phyloP scores from a whole-genome alignment of 1,140 invertebrate genomes.

The Cydia amplana region DNA sequence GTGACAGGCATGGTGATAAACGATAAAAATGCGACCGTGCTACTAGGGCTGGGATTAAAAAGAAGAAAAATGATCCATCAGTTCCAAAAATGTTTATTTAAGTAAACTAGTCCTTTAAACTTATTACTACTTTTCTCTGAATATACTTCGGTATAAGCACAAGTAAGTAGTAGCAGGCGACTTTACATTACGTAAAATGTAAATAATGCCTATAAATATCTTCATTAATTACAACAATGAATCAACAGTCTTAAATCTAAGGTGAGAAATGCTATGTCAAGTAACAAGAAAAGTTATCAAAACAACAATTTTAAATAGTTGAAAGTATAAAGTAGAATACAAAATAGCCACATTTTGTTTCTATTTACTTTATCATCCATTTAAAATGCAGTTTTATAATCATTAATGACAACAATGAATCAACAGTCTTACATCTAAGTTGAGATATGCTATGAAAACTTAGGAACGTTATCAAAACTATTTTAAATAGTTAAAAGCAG shows the following conservation, averaged over 20 bases:
- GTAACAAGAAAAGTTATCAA: background rate
- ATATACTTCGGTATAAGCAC: conserved; percentile 67
- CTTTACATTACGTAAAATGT: conserved; percentile 59
- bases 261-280: background rate
- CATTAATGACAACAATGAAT: background rate
- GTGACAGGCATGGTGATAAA: no score
- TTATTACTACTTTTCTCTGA: conserved; percentile 56
- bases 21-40: no score
- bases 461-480: background rate
- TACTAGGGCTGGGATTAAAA: no score
- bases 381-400: background rate
- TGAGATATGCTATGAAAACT: background rate
- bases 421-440: conserved; percentile 8
- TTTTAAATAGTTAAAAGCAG: background rate
- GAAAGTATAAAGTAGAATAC: background rate
- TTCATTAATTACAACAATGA: background rate
- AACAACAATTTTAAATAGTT: background rate
- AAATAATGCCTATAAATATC: conserved; percentile 45
- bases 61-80: background rate
- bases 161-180: conserved; percentile 59
- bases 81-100: conserved; percentile 12
- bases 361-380: conserved; percentile 5
- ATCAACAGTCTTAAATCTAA: conserved; percentile 18
- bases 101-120: conserved; percentile 13
- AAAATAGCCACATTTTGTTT: conserved; percentile 9